Evolutionary conservation across 2,888 invertebrate genomes (phyloP).

Genomic region (Ariolimax columbianus): DNA sequence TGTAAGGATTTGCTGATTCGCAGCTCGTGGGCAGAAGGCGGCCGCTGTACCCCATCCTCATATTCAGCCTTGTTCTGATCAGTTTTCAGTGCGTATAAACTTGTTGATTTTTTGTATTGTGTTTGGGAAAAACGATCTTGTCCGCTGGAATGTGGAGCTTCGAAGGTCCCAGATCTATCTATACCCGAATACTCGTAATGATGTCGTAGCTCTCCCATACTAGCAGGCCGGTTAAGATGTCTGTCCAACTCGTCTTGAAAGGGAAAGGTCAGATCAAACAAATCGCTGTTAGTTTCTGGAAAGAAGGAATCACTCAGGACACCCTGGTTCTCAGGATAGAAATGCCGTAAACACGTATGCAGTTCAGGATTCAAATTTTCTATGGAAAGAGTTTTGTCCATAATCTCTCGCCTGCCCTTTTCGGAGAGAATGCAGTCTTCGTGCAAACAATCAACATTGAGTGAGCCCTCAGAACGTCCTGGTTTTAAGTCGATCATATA

Average conservation of each 20-base stretch:
- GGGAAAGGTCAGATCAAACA: slow-evolving; percentile 60
- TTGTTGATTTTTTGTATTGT: slow-evolving; percentile 71
- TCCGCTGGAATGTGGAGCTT: slow-evolving; percentile 33
- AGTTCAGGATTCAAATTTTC: slow-evolving; percentile 64
- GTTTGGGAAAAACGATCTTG: slow-evolving; percentile 68
- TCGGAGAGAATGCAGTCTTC: slow-evolving; percentile 72
- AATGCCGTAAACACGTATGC: slow-evolving; percentile 59
- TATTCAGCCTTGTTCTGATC: slow-evolving; percentile 66
- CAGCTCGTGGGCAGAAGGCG: slow-evolving; percentile 95
- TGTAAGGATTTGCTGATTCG: slow-evolving; percentile 95
- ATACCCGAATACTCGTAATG: slow-evolving; percentile 45
- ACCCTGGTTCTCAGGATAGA: slow-evolving; percentile 43
- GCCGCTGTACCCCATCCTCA: slow-evolving; percentile 79
- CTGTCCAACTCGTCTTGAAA: slow-evolving; percentile 64
- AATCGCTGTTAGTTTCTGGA: slow-evolving; percentile 68
- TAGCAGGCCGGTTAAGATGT: slow-evolving; percentile 66
- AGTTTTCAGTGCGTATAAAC: slow-evolving; percentile 71
- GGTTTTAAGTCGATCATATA: slow-evolving; percentile 48
- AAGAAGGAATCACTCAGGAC: slow-evolving; percentile 49
- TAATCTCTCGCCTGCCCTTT: slow-evolving; percentile 66
- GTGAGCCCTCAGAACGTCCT: slow-evolving; percentile 46
- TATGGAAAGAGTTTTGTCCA: slow-evolving; percentile 67
- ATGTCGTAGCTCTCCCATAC: slow-evolving; percentile 70
- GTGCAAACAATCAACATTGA: slow-evolving; percentile 62
- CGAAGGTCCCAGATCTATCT: slow-evolving; percentile 4